Percentiles rank a stretch among this genome's conserved stretches.
Evolutionary conservation across 2,888 invertebrate genomes (phyloP).

Genomic region (Cacoxenus indagator): DNA sequence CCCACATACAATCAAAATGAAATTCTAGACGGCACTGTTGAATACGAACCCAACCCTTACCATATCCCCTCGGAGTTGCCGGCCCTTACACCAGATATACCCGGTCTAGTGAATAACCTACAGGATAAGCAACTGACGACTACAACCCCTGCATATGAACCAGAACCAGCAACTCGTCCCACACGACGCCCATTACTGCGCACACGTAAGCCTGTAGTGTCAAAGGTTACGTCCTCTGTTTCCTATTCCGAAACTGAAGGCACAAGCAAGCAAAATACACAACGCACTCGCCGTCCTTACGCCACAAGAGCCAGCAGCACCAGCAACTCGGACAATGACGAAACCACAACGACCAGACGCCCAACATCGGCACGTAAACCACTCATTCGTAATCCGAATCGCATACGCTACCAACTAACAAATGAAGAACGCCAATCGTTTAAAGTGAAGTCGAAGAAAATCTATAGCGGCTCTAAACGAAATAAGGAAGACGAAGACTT

Average conservation of each 20-base stretch:
- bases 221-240: conserved; percentile 66
- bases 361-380: conserved; percentile 60
- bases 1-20: conserved; percentile 65
- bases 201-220: conserved; percentile 72
- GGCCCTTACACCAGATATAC: conserved; percentile 74
- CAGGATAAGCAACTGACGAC: conserved; percentile 71
- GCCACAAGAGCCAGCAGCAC: conserved; percentile 52
- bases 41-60: conserved; percentile 72
- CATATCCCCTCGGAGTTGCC: conserved; percentile 74
- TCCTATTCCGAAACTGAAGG: conserved; percentile 65
- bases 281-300: conserved; percentile 71
- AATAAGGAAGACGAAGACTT: conserved; percentile 67
- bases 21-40: conserved; percentile 69
- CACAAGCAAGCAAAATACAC: conserved; percentile 61
- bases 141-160: conserved; percentile 62
- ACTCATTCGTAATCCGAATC: conserved; percentile 67
- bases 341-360: conserved; percentile 50
- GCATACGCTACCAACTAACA: conserved; percentile 69
- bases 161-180: conserved; percentile 65
- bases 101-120: conserved; percentile 75
- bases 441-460: conserved; percentile 60
- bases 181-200: conserved; percentile 73
- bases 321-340: conserved; percentile 31
- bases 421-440: conserved; percentile 68
- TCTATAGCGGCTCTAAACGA: conserved; percentile 51